Evolutionary conservation across 2,888 invertebrate species (phyloP), one percentile per base, ranked within the genome.

Genomic region (Coelinius sp.): DNA sequence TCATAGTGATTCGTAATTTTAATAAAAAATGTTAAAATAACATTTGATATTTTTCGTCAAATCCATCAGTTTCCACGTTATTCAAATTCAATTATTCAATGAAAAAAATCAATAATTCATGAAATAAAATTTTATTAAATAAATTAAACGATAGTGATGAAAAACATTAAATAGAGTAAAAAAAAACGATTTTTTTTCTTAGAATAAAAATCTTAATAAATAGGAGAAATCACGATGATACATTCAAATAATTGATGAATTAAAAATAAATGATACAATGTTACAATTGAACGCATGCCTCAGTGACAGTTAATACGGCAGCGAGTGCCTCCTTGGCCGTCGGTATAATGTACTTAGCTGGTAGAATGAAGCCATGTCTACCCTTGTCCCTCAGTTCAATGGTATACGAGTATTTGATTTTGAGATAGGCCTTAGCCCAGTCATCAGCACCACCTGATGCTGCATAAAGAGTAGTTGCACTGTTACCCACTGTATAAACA

Each of bases 301-400:
- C 77, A 70, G 91, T 91, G 59, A 95, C 88, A 0, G 92, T 92
- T 79, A 92, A 89, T 6, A 94, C 88, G 10, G 93, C 94, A 3
- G 93, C 94, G 71, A 93, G 89, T 4, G 93, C 94, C 86, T 95
- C 95, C 79, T 90, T 91, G 20, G 93, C 94, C 0, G 95, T 94
- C 0, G 92, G 91, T 78, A 92, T 90, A 74, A 97, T 97, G 81
- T 91, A 92, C 22, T 89, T 89, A 0, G 95, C 93, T 0, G 97
- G 97, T 66, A 97, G 87, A n/a, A 97, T 89, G 84, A 97, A 98
- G 1, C 97, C 97, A 84, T 93, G 92, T 70, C 91, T 90, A 0
- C 97, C 97, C 0, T 91, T 93, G 86, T 97, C 97, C 67, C 95
- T 91, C 68, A 97, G 90, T 89, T 98, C 97, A 70, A 97, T 90